phyloP scores from a whole-genome alignment of 1,140 invertebrate genomes.

The Leptestheria dahalacensis region DNA sequence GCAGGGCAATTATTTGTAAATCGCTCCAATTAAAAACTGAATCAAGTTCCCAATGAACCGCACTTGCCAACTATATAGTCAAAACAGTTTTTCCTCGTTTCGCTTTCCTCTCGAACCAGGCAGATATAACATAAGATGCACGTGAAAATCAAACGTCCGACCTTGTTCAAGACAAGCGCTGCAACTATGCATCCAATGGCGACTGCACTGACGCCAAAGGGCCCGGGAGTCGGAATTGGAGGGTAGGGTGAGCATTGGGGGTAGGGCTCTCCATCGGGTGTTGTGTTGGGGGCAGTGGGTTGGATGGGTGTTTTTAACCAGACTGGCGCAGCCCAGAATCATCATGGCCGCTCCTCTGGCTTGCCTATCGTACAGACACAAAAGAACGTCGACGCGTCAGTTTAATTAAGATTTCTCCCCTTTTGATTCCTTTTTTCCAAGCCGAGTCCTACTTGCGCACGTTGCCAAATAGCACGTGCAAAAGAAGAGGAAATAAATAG shows the following conservation, averaged over 20 bases:
- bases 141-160: background rate
- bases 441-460: background rate
- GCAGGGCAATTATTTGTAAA: too few relatives aligned
- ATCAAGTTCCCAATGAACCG: too few relatives aligned
- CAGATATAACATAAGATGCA: too few relatives aligned
- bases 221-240: background rate
- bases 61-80: too few relatives aligned
- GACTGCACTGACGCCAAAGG: background rate
- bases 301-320: background rate
- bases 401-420: background rate
- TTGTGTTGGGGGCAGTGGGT: background rate
- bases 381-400: background rate
- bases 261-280: background rate
- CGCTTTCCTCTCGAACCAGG: too few relatives aligned
- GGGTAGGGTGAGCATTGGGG: background rate
- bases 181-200: background rate
- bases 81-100: too few relatives aligned
- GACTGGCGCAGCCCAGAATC: background rate
- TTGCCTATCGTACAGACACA: background rate
- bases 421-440: background rate
- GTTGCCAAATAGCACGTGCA: background rate
- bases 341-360: background rate
- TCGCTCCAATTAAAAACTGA: too few relatives aligned
- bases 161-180: background rate
- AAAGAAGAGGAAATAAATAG: background rate